Conservation (phyloP, 2,888 invertebrate genomes). For the Erebia palarica region DNA sequence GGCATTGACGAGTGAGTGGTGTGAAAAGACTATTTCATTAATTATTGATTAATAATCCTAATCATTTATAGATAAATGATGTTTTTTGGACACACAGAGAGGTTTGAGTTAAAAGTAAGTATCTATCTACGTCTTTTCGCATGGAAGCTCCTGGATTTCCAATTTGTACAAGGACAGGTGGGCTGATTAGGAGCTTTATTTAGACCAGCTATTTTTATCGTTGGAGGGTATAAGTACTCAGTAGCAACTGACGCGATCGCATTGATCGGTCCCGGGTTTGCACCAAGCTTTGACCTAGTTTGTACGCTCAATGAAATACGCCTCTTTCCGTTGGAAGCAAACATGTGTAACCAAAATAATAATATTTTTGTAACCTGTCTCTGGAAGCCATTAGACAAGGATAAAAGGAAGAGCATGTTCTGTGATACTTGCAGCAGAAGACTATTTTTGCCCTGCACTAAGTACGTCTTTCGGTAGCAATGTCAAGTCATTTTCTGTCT, state of each 20-base stretch:
- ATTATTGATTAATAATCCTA: too few species aligned
- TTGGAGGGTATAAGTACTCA: slow-evolving; percentile 25
- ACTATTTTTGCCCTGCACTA: too few species aligned
- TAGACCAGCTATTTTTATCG: slow-evolving; percentile 52
- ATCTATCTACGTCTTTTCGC: not conserved
- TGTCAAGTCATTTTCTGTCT: too few species aligned
- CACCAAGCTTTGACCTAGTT: slow-evolving; percentile 70
- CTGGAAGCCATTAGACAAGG: too few species aligned
- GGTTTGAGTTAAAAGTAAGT: too few species aligned
- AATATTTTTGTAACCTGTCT: not conserved
- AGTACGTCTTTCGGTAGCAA: too few species aligned
- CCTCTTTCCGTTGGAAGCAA: slow-evolving; percentile 43
- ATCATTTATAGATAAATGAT: too few species aligned
- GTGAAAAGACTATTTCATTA: too few species aligned
- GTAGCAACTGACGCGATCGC: slow-evolving; percentile 64
- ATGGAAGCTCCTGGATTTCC: not conserved
- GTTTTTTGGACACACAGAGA: too few species aligned
- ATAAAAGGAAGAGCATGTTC: too few species aligned
- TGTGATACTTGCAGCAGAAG: too few species aligned
- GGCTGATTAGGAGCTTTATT: slow-evolving; percentile 55
- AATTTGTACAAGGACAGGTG: slow-evolving; percentile 5
- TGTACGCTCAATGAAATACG: slow-evolving; percentile 69
- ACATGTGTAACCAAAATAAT: slow-evolving; percentile 14
- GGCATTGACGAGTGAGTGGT: too few species aligned
- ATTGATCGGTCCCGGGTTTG: slow-evolving; percentile 68